Conservation (phyloP, 2,888 invertebrate genomes). For the Luperina testacea region DNA sequence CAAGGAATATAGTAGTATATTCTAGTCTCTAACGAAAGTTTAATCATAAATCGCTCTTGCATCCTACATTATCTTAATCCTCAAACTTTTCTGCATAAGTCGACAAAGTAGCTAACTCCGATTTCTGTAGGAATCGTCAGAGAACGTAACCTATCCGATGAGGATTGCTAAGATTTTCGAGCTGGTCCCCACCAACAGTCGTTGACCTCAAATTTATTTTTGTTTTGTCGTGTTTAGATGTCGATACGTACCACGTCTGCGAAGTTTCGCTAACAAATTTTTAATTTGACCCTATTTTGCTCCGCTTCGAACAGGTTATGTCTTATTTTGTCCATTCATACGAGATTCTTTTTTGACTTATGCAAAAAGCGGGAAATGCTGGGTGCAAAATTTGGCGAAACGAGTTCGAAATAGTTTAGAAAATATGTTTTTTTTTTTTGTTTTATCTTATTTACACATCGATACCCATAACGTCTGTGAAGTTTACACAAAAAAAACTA, state of each 20-base stretch:
- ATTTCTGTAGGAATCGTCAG: not conserved
- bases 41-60: not conserved
- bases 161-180: not conserved
- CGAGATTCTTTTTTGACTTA: not conserved
- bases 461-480: no score
- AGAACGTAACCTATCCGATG: not conserved
- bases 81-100: not conserved
- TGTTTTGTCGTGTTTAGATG: no score
- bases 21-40: not conserved
- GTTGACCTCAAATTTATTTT: no score
- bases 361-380: not conserved
- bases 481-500: no score
- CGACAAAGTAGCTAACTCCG: not conserved
- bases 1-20: not conserved
- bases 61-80: not conserved
- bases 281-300: not conserved
- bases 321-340: not conserved
- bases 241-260: no score
- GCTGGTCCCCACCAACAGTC: no score
- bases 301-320: not conserved
- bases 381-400: not conserved
- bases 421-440: no score
- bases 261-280: no score
- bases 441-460: no score
- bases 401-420: no score